Base-by-base conservation (phyloP, 37 sponge, comb jelly and placozoan genomes). In the Aphrocallistes beatrix region DNA sequence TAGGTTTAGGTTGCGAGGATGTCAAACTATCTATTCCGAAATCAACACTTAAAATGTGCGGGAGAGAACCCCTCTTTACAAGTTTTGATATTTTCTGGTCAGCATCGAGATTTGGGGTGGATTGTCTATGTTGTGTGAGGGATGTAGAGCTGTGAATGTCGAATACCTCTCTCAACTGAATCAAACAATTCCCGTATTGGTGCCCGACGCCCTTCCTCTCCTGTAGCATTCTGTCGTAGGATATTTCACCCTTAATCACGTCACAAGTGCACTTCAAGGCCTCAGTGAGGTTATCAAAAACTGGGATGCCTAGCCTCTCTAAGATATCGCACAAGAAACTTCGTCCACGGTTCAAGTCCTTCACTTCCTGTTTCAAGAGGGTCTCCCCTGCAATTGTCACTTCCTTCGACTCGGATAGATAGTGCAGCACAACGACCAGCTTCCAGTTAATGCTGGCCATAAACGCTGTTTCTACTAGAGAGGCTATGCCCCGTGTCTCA, bases 381-480 rank as follows among this genome's bases (percentile, higher is more conserved):
- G 0, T 23, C 0, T 92, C 90, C 1, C 85, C 90, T 34, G 60
- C 83, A 17, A 92, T 86, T 30, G 10, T 60, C 6, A 60, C 75
- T 13, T 60, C 75, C 10, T 3, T 28, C 34, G 75, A 60, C n/a
- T 60, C 75, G 3, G 75, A 13, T 13, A 60, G 21, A 60, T 60
- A 60, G n/a, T 60, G 75, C 34, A 60, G n/a, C n/a, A 60, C 75
- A 60, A 60, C 75, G 17, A 60, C 75, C 10, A 60, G 51, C 69
- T 25, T 13, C 38, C 81, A 86, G 10, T 36, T 25, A 38, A 84
- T 51, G 85, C 95, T 94, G 23, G 85, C 85, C 36, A 93, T 50
- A 39, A 90, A 91, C 0, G 88, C 90, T 0, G 89, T 85, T 82
- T 95, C 96, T 49, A 95, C 89, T 87, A 95, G 89, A 10, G 94